These are phyloP conservation scores for Sciurus carolinensis DNA, from an alignment of 2,797 vertebrate species.

Conservation along the genomic window DNA sequence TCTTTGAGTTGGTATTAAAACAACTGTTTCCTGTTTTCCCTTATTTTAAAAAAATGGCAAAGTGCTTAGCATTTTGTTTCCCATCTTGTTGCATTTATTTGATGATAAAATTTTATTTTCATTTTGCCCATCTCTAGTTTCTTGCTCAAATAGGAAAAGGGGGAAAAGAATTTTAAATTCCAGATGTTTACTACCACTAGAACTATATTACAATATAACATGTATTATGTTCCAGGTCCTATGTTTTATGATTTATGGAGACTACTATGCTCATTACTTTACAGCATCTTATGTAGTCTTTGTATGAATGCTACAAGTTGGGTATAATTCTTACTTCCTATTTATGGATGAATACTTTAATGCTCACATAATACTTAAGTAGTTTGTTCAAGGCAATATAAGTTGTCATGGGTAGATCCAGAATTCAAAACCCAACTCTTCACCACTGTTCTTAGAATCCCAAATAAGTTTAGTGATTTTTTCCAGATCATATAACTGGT, in stretches of 20 bases:
- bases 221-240: not conserved
- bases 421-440: conserved; percentile 49
- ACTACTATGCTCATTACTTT: not conserved
- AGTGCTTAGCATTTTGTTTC: conserved; percentile 61
- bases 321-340: conserved; percentile 15
- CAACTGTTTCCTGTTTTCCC: conserved; percentile 71
- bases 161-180: conserved; percentile 59
- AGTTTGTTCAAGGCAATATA: conserved; percentile 29
- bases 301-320: not conserved
- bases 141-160: not conserved
- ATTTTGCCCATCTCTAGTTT: conserved; percentile 41
- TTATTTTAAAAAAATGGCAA: conserved; percentile 60
- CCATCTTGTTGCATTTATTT: conserved; percentile 36
- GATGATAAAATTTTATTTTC: conserved; percentile 63
- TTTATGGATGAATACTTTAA: conserved; percentile 29
- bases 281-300: conserved; percentile 12
- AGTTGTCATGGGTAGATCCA: not conserved
- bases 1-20: conserved; percentile 75
- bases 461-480: conserved; percentile 38
- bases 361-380: not conserved
- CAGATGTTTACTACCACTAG: not conserved
- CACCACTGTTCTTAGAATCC: not conserved
- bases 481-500: conserved; percentile 24
- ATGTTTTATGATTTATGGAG: conserved; percentile 2
- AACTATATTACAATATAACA: not conserved